Evolutionary conservation across 2,113 vertebrate genomes (phyloP), one percentile per base, ranked within the genome.

Genomic region (Bubalus kerabau): DNA sequence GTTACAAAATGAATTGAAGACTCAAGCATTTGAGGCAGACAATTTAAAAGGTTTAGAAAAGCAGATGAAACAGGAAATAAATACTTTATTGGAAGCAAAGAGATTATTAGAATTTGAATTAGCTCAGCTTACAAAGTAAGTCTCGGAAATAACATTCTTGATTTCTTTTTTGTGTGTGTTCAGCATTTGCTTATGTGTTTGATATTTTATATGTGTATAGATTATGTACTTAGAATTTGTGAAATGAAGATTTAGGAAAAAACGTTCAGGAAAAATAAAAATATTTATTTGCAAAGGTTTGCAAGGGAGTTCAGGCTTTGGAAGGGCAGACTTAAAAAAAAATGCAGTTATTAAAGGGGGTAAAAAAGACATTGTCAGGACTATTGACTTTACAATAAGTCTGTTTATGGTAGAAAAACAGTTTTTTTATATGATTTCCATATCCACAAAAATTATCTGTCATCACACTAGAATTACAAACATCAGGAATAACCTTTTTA

Each of bases 51-150:
- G 99, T 94, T 99, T 99, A 0, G 99, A 99, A 99, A 99, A 99
- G 98, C 99, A 99, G 97, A 99, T 99, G 98, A 99, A 99, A 98
- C 99, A 99, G 98, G 99, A 99, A 98, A 99, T 99, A 98, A 99
- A 99, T 98, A 98, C 99, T 0, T 98, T 99, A 86, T 98, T 99
- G 97, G 99, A 99, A 99, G 99, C 98, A 94, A 99, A 99, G 97
- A 99, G 99, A 95, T 99, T 99, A 43, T 98, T 99, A 98, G 99
- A 99, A 99, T 99, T 99, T 93, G 99, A 99, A 97, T 99, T 99
- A 97, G 99, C 99, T 81, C 99, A 99, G 95, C 99, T 99, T 98
- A 99, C 99, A 83, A 99, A 99, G 99, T 99, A 99, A 98, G 99
- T 98, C 62, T 92, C 28, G 21, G 59, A 92, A 95, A 85, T 95